phyloP scores from a whole-genome alignment of 1,140 invertebrate species.

The Daktulosphaira vitifoliae region DNA sequence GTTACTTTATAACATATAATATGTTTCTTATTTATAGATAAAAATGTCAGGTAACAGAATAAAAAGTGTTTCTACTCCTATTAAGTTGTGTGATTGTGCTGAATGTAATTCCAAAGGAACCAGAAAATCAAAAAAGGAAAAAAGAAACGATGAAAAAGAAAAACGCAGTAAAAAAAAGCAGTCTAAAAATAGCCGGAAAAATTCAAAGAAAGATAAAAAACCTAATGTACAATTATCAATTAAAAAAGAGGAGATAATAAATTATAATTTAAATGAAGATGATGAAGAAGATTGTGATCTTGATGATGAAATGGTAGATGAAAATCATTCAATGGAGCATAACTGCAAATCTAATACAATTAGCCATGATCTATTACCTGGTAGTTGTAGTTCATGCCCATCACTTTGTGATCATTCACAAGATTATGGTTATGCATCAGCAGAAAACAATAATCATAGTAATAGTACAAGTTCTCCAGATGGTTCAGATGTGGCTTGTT shows the following conservation, averaged over 20 bases:
- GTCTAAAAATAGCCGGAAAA: conserved; percentile 9
- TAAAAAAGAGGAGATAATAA: neutral
- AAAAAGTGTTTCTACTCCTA: conserved; percentile 21
- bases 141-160: conserved; percentile 7
- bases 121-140: conserved; percentile 31
- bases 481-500: conserved; percentile 75
- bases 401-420: conserved; percentile 61
- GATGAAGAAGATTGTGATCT: conserved; percentile 21
- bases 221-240: neutral
- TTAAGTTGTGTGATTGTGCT: conserved; percentile 2
- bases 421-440: conserved; percentile 76
- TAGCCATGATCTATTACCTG: conserved; percentile 27
- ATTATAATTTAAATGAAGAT: neutral
- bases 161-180: conserved; percentile 27
- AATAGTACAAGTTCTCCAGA: conserved; percentile 59
- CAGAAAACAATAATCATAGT: conserved; percentile 55
- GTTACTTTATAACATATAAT: neutral
- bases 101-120: conserved; percentile 22
- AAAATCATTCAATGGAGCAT: conserved; percentile 6
- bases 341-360: conserved; percentile 15
- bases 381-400: conserved; percentile 27
- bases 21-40: neutral
- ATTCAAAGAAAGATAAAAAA: conserved; percentile 26
- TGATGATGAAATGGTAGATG: conserved; percentile 9
- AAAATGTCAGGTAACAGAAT: conserved; percentile 11